Base-by-base conservation (phyloP, 2,888 invertebrate genomes). In the Molanna angustata region DNA sequence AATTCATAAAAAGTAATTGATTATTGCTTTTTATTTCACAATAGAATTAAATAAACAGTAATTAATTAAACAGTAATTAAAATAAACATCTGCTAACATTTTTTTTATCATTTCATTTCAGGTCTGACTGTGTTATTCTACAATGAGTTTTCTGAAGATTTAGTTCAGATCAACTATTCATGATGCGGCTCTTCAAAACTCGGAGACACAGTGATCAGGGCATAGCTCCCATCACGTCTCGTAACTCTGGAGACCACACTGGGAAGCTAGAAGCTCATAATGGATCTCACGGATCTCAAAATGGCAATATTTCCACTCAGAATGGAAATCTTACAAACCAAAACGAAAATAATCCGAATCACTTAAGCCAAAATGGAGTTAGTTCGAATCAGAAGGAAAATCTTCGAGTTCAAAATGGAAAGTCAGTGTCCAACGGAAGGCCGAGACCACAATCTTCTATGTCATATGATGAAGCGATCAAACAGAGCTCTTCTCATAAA, bases 191-290 rank as follows among this genome's bases (percentile, higher is more conserved):
- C 72, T 81, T 81, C 72, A 81, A 81, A 70, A 78, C 80, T 68
- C 76, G 81, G 72, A 80, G 82, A 69, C 80, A 81, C 72, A 80
- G 80, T 72, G 80, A 80, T 72, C 80, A 80, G 70, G 79, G 76
- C 67, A 70, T 77, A 66, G 72, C 73, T 66, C 71, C 74, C 66
- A 72, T 69, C 63, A 68, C 71, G 67, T 66, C 62, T 62, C 66
- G 71, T 70, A 68, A 74, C 71, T 69, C 74, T 59, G 66, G 71
- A 63, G 63, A 72, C 71, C 71, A 72, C 71, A 68, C 65, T 67
- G 58, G 55, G 60, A 49, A 67, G 62, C 61, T 60, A 61, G 61
- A 66, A 64, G 40, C 44, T 58, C 39, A 33, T 49, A 21, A 21
- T 17, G 18, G 17, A 37, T n/a, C n/a, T n/a, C n/a, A n/a, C n/a